Base-by-base conservation (phyloP, 92 coral and sea anemone genomes). In the Zoanthus sansibaricus region DNA sequence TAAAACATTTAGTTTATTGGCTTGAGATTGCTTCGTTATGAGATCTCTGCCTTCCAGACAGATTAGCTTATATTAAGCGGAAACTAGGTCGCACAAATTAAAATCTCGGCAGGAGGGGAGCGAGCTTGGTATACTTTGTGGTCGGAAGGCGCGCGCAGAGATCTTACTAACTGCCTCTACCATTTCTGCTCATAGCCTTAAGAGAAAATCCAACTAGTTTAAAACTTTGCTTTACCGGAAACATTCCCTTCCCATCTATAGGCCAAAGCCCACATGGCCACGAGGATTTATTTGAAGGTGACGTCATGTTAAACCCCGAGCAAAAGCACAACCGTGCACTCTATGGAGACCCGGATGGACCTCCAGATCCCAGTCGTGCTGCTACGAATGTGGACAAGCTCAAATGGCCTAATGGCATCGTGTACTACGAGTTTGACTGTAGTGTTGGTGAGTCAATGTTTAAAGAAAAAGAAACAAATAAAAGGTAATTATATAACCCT, bases 391-490 rank as follows among this genome's bases (percentile, higher is more conserved):
- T 88, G 8, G 88, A 87, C 56, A 90, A 91, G 78, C 89, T 93
- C 47, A 94, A 93, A 15, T 96, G 99, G 99, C 96, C 98, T 33
- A 88, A 92, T 46, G 98, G 88, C 1, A 89, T 96, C 10, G 94
- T 96, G 9, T 98, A 98, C 32, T 96, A 96, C 74, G 98, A 92
- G 87, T 90, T 96, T 62, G 99, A 96, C 82, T 96, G 98, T 77
- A 96, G 99, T 79, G 95, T 96, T 3, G 88, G 99, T 94, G 62
- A 96, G 98, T 89, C 6, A 11, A 21, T 31, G 1, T 25, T 8
- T 69, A 62, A n/a, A n/a, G 9, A 17, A 62, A 4, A 2, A 15
- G 69, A 62, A 20, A 5, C 66, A 58, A 14, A 67, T 67, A 20
- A 62, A 62, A 3, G 55, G 55, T 49, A 49, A 25, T 25, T 25